phyloP scores from a whole-genome alignment of 2,888 invertebrate genomes.

The Temnothorax unifasciatus region DNA sequence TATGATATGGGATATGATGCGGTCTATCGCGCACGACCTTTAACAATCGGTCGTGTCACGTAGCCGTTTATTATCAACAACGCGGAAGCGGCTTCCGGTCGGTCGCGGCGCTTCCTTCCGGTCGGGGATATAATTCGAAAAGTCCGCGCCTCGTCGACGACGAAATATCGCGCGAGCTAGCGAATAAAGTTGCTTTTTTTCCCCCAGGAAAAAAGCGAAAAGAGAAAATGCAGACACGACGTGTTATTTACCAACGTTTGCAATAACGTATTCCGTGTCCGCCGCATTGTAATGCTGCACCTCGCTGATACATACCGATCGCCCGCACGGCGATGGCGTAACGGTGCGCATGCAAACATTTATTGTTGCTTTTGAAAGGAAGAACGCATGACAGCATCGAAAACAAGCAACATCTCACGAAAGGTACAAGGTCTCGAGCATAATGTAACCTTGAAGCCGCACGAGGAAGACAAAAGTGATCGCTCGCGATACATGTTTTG shows the following conservation, averaged over 20 bases:
- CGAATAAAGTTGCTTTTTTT: neutral
- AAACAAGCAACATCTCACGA: conserved; percentile 18
- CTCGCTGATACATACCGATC: conserved; percentile 36
- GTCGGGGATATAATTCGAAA: conserved; percentile 70
- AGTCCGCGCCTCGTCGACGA: conserved; percentile 9
- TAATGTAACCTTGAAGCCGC: conserved; percentile 28
- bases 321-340: conserved; percentile 46
- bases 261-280: neutral
- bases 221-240: conserved; percentile 23
- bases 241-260: conserved; percentile 29
- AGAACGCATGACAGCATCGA: conserved; percentile 14
- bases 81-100: conserved; percentile 80
- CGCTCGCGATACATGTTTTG: neutral
- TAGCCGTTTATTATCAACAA: conserved; percentile 64
- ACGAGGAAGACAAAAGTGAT: conserved; percentile 31
- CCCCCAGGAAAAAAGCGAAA: conserved; percentile 12
- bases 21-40: conserved; percentile 35
- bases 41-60: conserved; percentile 37
- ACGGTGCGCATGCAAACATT: conserved; percentile 31
- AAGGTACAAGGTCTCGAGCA: conserved; percentile 23
- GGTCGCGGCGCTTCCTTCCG: conserved; percentile 79
- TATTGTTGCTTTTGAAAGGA: conserved; percentile 37
- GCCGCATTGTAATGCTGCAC: conserved; percentile 29
- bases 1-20: neutral
- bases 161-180: neutral